A percentile compares a stretch with the other conserved stretches of the same genome.
phyloP scores from a whole-genome alignment of 1,140 invertebrate genomes.

The Nylanderia fulva region DNA sequence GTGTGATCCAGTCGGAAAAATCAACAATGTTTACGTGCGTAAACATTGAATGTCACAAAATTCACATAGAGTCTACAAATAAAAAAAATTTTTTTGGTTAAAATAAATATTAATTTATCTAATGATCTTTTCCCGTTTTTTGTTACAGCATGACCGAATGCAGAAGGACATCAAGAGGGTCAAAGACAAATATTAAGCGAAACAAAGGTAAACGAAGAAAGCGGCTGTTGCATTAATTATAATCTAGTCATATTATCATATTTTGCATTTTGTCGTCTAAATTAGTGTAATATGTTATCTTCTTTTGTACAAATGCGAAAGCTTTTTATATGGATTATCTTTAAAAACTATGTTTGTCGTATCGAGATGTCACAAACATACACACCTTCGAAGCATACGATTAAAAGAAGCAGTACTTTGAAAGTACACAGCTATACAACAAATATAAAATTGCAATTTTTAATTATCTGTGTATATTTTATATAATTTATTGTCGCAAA shows the following conservation, averaged over 20 bases:
- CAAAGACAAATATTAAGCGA: slow-evolving; percentile 8
- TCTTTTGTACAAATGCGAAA: background rate
- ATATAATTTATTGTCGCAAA: slow-evolving; percentile 27
- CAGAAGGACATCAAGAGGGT: background rate
- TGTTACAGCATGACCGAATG: slow-evolving; percentile 75
- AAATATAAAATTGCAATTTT: slow-evolving; percentile 46
- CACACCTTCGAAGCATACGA: background rate
- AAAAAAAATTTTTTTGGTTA: background rate
- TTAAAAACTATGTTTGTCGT: background rate
- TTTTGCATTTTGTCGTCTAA: slow-evolving; percentile 23
- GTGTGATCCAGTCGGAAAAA: slow-evolving; percentile 45
- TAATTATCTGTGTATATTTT: slow-evolving; percentile 25
- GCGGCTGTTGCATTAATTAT: slow-evolving; percentile 78
- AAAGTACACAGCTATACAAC: slow-evolving; percentile 11
- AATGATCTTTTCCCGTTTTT: slow-evolving; percentile 49
- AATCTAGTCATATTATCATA: slow-evolving; percentile 83
- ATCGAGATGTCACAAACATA: slow-evolving; percentile 19
- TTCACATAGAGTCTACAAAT: background rate
- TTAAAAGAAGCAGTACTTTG: background rate
- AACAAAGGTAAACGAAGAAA: slow-evolving; percentile 61
- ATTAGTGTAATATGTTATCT: slow-evolving; percentile 8
- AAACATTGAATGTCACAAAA: slow-evolving; percentile 9
- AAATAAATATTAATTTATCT: slow-evolving; percentile 1
- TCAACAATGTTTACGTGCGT: slow-evolving; percentile 45
- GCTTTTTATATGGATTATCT: slow-evolving; percentile 8